These are phyloP conservation scores for Anas flavirostris DNA, from an alignment of 2,797 vertebrate species.

Conservation along the genomic window DNA sequence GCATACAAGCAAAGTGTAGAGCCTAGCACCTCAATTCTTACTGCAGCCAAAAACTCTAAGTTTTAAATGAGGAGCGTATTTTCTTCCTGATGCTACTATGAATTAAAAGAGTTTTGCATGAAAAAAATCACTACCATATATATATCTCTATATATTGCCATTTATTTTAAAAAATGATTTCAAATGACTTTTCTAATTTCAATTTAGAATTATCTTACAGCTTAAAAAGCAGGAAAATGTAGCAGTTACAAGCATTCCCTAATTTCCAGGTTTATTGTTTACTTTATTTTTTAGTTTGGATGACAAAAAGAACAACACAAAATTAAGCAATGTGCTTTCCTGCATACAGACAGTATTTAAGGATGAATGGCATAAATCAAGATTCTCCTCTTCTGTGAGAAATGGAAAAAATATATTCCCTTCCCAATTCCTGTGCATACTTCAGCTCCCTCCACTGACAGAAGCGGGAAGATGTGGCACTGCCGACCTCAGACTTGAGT, in stretches of 20 bases:
- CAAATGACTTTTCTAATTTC: not conserved
- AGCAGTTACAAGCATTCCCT: not conserved
- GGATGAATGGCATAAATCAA: not conserved
- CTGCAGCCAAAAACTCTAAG: not conserved
- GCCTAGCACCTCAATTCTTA: not conserved
- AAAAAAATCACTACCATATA: slow-evolving; percentile 55
- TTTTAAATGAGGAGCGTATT: slow-evolving; percentile 24
- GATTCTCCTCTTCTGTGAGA: not conserved
- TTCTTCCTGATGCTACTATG: slow-evolving; percentile 16
- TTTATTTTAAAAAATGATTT: slow-evolving; percentile 48
- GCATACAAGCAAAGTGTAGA: not conserved
- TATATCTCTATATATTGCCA: not conserved
- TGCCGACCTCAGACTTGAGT: not conserved
- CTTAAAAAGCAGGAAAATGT: slow-evolving; percentile 12
- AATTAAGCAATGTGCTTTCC: not conserved
- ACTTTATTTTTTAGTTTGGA: not conserved
- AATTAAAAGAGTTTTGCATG: not conserved
- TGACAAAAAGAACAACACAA: not conserved
- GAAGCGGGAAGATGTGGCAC: not conserved
- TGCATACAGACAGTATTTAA: not conserved
- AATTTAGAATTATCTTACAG: not conserved
- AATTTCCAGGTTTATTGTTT: not conserved
- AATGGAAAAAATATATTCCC: not conserved
- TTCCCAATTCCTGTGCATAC: not conserved
- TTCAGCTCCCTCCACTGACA: not conserved